Conservation (phyloP, 2,888 invertebrate genomes). For the Neoitamus cyanurus region DNA sequence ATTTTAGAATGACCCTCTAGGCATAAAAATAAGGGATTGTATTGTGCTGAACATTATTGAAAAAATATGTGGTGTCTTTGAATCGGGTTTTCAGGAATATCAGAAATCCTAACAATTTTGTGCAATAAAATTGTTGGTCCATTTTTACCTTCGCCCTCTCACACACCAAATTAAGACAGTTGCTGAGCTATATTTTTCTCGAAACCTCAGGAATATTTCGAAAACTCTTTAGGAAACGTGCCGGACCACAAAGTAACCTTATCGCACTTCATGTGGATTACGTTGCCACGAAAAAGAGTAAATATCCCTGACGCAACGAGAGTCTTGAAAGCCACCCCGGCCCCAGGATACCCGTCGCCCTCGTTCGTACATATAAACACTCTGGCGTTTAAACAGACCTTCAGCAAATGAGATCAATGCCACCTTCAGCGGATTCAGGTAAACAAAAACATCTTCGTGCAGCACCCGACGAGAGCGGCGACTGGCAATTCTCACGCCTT, state of each 20-base stretch:
- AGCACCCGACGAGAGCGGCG: not conserved
- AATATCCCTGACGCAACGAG: not conserved
- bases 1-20: no score
- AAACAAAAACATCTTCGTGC: slow-evolving; percentile 29
- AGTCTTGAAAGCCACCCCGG: not conserved
- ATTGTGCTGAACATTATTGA: no score
- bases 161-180: not conserved
- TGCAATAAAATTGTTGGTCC: no score
- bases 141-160: no score
- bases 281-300: not conserved
- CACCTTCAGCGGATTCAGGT: not conserved
- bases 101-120: no score
- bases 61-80: no score
- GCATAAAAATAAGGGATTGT: no score
- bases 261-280: not conserved
- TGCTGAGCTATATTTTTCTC: not conserved
- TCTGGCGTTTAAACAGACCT: slow-evolving; percentile 7
- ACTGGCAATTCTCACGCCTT: slow-evolving; percentile 27
- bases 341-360: not conserved
- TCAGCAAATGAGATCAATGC: slow-evolving; percentile 31
- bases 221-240: not conserved
- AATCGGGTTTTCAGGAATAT: no score
- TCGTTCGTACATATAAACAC: not conserved
- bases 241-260: not conserved
- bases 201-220: not conserved